A percentile compares a stretch with the other conserved stretches of the same genome.
Conservation (phyloP, 2,888 invertebrate species). For the Drosophila maculinotata region DNA sequence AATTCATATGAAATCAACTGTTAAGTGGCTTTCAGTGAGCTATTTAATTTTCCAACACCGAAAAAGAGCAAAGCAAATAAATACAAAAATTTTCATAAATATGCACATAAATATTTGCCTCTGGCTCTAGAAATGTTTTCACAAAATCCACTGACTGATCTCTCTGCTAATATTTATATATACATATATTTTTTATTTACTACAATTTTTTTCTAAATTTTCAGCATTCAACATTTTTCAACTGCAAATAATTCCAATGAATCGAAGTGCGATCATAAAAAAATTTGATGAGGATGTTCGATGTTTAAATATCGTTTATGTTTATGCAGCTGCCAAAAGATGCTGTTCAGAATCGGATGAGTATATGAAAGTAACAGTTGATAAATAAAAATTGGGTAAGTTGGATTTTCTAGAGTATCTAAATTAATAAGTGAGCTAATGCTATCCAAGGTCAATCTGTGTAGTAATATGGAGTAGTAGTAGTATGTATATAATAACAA, state of each 20-base stretch:
- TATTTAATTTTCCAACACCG: constrained; percentile 72
- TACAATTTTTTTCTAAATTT: constrained; percentile 16
- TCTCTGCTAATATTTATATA: constrained; percentile 47
- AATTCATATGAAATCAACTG: constrained; percentile 79
- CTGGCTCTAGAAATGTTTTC: constrained; percentile 28
- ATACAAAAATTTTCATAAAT: constrained; percentile 64
- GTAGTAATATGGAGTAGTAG: too few species aligned
- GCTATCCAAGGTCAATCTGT: background rate
- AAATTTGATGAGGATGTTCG: constrained; percentile 29
- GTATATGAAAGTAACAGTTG: constrained; percentile 3
- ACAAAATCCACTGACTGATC: constrained; percentile 33
- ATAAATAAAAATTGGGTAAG: constrained; percentile 3
- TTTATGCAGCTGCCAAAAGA: constrained; percentile 54
- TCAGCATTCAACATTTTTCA: constrained; percentile 20
- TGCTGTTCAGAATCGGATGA: constrained; percentile 3
- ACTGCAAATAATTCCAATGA: constrained; percentile 39
- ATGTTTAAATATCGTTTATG: constrained; percentile 39
- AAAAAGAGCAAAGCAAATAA: constrained; percentile 42
- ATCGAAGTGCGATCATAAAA: constrained; percentile 40
- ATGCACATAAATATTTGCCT: constrained; percentile 56
- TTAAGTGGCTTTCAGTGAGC: constrained; percentile 78
- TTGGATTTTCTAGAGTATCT: background rate
- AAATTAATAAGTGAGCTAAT: background rate
- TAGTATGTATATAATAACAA: too few species aligned
- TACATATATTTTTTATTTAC: constrained; percentile 47